These are phyloP conservation scores for Morpho deidamia DNA, from an alignment of 2,888 invertebrate species.

Conservation along the genomic window DNA sequence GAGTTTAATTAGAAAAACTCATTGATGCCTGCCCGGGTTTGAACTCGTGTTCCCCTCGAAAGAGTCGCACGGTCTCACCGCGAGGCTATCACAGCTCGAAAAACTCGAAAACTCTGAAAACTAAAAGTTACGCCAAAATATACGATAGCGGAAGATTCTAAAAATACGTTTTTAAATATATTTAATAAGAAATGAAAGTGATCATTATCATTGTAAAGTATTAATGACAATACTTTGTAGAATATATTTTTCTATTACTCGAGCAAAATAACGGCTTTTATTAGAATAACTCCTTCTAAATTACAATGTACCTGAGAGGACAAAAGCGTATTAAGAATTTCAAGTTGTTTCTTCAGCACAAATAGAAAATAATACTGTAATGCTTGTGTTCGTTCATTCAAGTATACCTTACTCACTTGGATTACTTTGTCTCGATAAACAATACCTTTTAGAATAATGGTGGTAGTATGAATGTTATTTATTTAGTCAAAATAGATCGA, in stretches of 20 bases:
- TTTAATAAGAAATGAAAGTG: too few species aligned
- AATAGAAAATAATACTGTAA: conserved; percentile 62
- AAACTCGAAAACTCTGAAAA: too few species aligned
- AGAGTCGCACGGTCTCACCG: too few species aligned
- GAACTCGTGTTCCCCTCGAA: too few species aligned
- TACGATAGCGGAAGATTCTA: too few species aligned
- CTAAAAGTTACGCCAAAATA: neutral
- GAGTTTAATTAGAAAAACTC: too few species aligned
- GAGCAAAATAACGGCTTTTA: conserved; percentile 14
- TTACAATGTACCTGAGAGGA: conserved; percentile 36
- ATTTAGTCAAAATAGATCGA: neutral
- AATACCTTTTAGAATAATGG: conserved; percentile 2
- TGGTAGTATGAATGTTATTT: neutral
- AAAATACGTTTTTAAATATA: too few species aligned
- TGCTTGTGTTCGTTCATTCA: conserved; percentile 59
- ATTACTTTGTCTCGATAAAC: conserved; percentile 17
- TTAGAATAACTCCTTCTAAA: conserved; percentile 21
- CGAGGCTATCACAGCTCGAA: too few species aligned
- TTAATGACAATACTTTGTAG: too few species aligned
- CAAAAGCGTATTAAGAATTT: conserved; percentile 40
- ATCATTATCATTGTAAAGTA: too few species aligned
- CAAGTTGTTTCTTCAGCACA: conserved; percentile 52
- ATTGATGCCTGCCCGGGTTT: too few species aligned
- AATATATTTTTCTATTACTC: neutral
- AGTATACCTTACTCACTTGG: conserved; percentile 39